These are phyloP conservation scores for Elegia similella DNA, from an alignment of 2,888 invertebrate genomes.

Conservation along the genomic window DNA sequence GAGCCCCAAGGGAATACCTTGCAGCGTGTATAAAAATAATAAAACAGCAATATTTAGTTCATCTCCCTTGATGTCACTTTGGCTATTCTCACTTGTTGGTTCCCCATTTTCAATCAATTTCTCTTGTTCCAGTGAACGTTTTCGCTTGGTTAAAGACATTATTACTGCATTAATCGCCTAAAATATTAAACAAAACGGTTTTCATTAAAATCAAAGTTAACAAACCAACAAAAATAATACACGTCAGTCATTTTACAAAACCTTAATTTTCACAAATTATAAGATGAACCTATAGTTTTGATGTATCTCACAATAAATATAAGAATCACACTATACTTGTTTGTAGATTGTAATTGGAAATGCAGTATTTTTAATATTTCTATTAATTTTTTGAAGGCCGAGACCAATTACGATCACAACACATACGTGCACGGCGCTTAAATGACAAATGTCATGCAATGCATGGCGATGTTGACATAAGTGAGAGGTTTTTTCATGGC, in stretches of 20 bases:
- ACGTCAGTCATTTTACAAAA: constrained; percentile 53
- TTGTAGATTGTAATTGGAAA: neutral
- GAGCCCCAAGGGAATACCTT: constrained; percentile 97
- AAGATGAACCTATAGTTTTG: neutral
- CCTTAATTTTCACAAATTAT: constrained; percentile 61
- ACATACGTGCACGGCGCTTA: too few species aligned
- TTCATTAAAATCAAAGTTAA: constrained; percentile 21
- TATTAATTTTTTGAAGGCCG: neutral
- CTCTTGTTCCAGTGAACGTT: constrained; percentile 60
- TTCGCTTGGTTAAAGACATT: constrained; percentile 71
- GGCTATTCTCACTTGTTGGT: constrained; percentile 36
- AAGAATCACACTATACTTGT: neutral
- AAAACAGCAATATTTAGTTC: constrained; percentile 91
- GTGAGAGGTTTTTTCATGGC: too few species aligned
- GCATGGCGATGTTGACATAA: too few species aligned
- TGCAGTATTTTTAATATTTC: neutral
- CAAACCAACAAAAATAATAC: constrained; percentile 49
- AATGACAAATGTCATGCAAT: neutral
- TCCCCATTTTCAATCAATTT: constrained; percentile 72
- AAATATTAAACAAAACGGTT: constrained; percentile 32
- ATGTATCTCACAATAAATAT: neutral
- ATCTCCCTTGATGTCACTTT: constrained; percentile 86
- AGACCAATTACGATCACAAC: neutral
- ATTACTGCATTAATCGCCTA: constrained; percentile 59
- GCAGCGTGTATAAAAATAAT: constrained; percentile 95